Evolutionary conservation across 2,797 vertebrate genomes (phyloP).

Genomic region (Cossypha polioptera): DNA sequence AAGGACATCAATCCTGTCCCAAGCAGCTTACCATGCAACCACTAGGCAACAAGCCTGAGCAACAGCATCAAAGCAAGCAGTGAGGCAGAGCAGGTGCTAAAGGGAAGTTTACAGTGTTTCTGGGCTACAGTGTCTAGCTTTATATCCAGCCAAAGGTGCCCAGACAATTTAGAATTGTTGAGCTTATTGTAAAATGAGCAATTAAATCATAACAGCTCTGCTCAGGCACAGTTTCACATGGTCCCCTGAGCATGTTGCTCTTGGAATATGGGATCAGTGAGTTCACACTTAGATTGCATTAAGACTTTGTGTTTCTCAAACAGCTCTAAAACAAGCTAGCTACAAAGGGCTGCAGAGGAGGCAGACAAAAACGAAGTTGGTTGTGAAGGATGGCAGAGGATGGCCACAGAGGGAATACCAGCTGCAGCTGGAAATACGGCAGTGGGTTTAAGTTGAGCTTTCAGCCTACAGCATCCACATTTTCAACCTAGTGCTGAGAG

Average conservation of each 20-base stretch:
- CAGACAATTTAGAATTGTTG: background rate
- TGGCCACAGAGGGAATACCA: background rate
- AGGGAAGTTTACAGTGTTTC: background rate
- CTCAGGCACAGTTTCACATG: background rate
- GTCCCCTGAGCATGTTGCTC: background rate
- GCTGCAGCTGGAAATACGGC: background rate
- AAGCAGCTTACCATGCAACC: background rate
- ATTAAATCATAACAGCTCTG: background rate
- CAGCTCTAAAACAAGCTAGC: background rate
- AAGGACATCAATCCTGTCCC: background rate
- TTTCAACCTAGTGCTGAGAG: background rate
- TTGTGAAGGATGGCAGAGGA: background rate
- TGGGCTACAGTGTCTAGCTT: background rate
- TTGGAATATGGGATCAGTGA: background rate
- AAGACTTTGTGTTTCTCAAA: background rate
- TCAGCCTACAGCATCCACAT: fast-evolving
- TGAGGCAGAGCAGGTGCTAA: background rate
- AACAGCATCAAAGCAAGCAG: background rate
- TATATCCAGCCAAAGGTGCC: background rate
- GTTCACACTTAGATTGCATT: background rate
- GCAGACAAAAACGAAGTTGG: background rate
- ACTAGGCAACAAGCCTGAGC: background rate
- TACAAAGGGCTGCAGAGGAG: background rate
- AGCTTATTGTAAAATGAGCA: background rate
- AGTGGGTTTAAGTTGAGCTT: background rate